Evolutionary conservation across 2,888 invertebrate genomes (phyloP), one percentile per base, ranked within the genome.

Genomic region (Lycia hirtaria): DNA sequence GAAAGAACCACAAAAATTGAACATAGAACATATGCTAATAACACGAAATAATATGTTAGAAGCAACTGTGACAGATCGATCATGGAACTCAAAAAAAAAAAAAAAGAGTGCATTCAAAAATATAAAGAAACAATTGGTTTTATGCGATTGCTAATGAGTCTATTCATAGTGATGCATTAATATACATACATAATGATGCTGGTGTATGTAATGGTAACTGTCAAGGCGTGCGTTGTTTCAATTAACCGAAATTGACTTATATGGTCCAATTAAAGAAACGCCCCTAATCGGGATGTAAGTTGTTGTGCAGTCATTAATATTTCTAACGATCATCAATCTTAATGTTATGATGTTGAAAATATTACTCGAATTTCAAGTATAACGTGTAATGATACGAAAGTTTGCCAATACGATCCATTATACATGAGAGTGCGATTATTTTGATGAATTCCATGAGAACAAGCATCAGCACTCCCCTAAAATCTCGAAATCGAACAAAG

Each of bases 401-500:
- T 84, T 82, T 78, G 83, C 85, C 84, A 87, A 88, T 88, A 70
- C 72, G 74, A 87, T 89, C 85, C 84, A 89, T 88, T 86, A 88
- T 83, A 83, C 84, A 87, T 84, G 85, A 86, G 85, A 74, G 72
- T 77, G 80, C 85, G 88, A 91, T 91, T 90, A 88, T 85, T 89
- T 88, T 91, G 92, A 92, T 90, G 84, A 83, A 92, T 91, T 87
- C 85, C 81, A 80, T 81, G 83, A 83, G 88, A 89, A 86, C 81
- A 84, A 86, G 87, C 85, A 86, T 87, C 86, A 85, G 85, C 71
- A 85, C 87, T 87, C 91, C 92, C 92, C 88, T 87, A 81, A 88
- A 89, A 90, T 89, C 89, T 87, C 85, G 76, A 87, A 87, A 85
- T 81, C 88, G 89, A 91, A 91, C 90, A 91, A 92, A 85, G 80